Evolutionary conservation across 2,888 invertebrate genomes (phyloP).

Genomic region (Alloplasta piceator): DNA sequence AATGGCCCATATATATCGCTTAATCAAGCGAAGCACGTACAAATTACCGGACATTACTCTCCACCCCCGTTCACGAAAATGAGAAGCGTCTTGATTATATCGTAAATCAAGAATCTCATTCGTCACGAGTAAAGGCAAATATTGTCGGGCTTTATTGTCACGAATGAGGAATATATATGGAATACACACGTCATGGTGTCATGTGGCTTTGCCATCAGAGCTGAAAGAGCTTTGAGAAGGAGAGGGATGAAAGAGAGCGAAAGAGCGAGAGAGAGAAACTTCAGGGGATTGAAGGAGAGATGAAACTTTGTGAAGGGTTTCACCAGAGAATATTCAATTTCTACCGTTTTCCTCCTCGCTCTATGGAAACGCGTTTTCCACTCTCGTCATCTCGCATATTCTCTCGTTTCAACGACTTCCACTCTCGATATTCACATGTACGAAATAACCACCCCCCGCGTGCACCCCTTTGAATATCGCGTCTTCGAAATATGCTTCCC

Average conservation of each 20-base stretch:
- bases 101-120: conserved; percentile 50
- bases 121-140: background rate
- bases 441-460: background rate
- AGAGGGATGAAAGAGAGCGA: background rate
- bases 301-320: conserved; percentile 29
- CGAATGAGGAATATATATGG: conserved; percentile 38
- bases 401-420: conserved; percentile 24
- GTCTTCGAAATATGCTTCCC: too few species aligned
- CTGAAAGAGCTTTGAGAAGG: background rate
- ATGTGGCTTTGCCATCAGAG: conserved; percentile 18
- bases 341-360: conserved; percentile 43
- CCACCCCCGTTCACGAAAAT: conserved; percentile 1
- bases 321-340: conserved; percentile 59
- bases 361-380: conserved; percentile 25
- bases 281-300: conserved; percentile 1
- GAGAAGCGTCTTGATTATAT: conserved; percentile 56
- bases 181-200: background rate
- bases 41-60: conserved; percentile 54
- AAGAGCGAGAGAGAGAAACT: conserved; percentile 6
- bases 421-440: background rate
- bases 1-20: conserved; percentile 21
- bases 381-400: conserved; percentile 6
- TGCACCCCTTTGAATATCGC: conserved; percentile 1
- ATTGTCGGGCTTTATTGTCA: conserved; percentile 33
- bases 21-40: conserved; percentile 51